Evolutionary conservation across 2,888 invertebrate species (phyloP).

Genomic region (Anodontia alba): DNA sequence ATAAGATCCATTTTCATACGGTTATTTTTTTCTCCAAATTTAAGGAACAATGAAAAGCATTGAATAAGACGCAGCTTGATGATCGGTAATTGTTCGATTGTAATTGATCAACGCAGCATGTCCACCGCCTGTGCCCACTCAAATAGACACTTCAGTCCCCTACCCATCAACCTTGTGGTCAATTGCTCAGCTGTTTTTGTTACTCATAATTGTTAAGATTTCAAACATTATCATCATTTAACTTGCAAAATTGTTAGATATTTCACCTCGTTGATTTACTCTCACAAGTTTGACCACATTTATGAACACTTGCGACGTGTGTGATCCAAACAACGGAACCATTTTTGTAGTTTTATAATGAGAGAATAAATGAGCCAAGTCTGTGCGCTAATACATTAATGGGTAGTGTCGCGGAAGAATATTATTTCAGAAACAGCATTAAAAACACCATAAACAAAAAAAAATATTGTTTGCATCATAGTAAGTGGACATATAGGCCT

Average conservation of each 20-base stretch:
- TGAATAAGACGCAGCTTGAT: background rate
- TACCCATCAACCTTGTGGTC: background rate
- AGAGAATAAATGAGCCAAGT: no score
- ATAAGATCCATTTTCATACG: background rate
- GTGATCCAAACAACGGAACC: background rate
- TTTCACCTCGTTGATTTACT: background rate
- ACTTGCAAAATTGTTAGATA: background rate
- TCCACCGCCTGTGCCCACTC: background rate
- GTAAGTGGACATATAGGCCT: no score
- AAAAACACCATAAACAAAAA: no score
- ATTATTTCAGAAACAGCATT: no score
- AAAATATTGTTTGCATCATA: no score
- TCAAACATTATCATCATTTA: background rate
- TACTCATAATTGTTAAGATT: background rate
- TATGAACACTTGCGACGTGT: background rate
- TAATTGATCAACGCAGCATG: background rate
- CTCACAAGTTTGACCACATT: background rate
- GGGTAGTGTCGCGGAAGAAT: no score
- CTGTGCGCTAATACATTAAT: no score
- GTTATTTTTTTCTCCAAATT: slow-evolving; percentile 7
- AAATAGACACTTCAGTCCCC: slow-evolving; percentile 2
- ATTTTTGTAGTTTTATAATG: no score
- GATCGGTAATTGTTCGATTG: background rate
- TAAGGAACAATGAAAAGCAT: background rate
- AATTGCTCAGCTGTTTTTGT: background rate